A percentile compares a stretch with the other conserved stretches of the same genome.
These are phyloP conservation scores for Manis javanica DNA, from an alignment of 2,797 vertebrate species.

Conservation along the genomic window DNA sequence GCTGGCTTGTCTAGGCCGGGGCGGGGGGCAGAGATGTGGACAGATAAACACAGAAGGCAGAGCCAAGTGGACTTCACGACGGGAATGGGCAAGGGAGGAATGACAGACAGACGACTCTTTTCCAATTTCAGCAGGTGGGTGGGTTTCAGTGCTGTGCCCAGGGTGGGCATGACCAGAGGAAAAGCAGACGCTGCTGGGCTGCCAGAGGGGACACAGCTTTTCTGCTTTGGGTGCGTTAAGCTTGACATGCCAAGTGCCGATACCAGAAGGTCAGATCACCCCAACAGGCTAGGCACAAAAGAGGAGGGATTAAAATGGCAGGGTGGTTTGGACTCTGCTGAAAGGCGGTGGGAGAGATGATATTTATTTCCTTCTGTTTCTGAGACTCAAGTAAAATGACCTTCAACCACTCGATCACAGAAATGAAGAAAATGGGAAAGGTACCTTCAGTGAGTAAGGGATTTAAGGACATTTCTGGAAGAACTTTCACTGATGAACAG, in stretches of 20 bases:
- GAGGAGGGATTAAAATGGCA: neutral
- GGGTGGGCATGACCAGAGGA: neutral
- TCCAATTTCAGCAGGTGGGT: neutral
- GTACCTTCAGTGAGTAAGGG: neutral
- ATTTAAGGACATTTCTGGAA: neutral
- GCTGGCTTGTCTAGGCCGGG: neutral
- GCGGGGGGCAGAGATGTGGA: neutral
- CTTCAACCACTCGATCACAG: neutral
- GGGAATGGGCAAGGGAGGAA: neutral
- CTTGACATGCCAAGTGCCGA: neutral
- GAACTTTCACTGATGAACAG: neutral
- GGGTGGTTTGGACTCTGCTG: fast-evolving
- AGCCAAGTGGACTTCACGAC: neutral
- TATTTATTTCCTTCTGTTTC: neutral
- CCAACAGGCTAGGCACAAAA: neutral
- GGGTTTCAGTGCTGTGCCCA: neutral
- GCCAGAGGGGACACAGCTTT: neutral
- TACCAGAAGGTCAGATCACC: neutral
- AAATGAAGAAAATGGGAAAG: neutral
- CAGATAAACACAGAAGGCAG: neutral
- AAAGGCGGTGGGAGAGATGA: too few species aligned
- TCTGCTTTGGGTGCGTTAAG: neutral
- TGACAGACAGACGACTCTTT: neutral
- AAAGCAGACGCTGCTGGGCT: neutral
- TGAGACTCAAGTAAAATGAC: neutral